Conservation (phyloP, 2,888 invertebrate species). For the Cacoxenus indagator region DNA sequence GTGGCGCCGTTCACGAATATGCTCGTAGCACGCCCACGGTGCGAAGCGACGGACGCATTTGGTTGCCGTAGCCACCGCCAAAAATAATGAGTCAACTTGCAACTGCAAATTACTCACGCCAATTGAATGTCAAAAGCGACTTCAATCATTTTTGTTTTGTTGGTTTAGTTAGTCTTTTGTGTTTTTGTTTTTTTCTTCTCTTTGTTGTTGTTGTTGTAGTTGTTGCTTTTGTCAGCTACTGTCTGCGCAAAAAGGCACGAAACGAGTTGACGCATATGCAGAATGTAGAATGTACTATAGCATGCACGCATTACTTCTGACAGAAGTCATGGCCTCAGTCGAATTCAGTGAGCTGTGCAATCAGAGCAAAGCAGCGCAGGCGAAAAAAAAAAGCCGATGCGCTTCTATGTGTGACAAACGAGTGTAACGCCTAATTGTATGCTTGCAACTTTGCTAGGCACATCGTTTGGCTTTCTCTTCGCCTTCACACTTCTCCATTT, state of each 20-base stretch:
- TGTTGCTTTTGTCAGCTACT: too few relatives aligned
- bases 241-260: too few relatives aligned
- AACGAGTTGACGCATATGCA: too few relatives aligned
- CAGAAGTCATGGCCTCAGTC: too few relatives aligned
- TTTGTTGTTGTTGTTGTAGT: too few relatives aligned
- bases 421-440: conserved; percentile 11
- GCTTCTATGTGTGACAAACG: background rate
- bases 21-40: too few relatives aligned
- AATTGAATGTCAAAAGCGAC: conserved; percentile 23
- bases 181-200: background rate
- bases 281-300: too few relatives aligned
- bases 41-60: background rate
- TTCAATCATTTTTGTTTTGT: background rate
- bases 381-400: background rate
- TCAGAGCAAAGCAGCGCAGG: too few relatives aligned
- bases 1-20: background rate
- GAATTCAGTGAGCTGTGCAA: too few relatives aligned
- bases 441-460: conserved; percentile 3
- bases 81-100: conserved; percentile 24
- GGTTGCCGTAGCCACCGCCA: background rate
- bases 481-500: background rate
- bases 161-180: background rate
- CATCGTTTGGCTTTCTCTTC: background rate
- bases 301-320: too few relatives aligned
- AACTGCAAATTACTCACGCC: conserved; percentile 24